A percentile compares a stretch with the other conserved stretches of the same genome.
These are phyloP conservation scores for Heterodera schachtii DNA, from an alignment of 1,140 invertebrate genomes.

Conservation along the genomic window DNA sequence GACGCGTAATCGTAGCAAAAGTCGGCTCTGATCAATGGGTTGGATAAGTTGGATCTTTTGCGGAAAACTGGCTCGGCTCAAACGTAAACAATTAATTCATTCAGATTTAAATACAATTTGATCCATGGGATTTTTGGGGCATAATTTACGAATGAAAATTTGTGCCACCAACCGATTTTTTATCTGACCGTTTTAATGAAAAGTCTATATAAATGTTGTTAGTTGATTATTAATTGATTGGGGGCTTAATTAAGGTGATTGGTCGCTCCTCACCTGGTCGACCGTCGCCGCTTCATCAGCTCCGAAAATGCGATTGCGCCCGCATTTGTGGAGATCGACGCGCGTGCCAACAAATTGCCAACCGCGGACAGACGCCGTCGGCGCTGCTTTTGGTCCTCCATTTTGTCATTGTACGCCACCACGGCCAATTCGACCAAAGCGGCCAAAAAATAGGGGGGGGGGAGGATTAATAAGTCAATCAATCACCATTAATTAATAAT, in stretches of 20 bases:
- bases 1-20: slow-evolving; percentile 35
- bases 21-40: slow-evolving; percentile 33
- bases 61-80: too few species aligned
- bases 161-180: too few species aligned
- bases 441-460: slow-evolving; percentile 23
- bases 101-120: too few species aligned
- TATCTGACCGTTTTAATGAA: too few species aligned
- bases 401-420: slow-evolving; percentile 64
- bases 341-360: slow-evolving; percentile 43
- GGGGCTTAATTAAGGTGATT: slow-evolving; percentile 1
- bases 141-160: too few species aligned
- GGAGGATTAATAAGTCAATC: too few species aligned
- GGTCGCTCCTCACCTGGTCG: slow-evolving; percentile 12
- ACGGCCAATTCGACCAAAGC: slow-evolving; percentile 57
- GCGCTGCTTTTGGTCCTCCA: slow-evolving; percentile 59
- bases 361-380: slow-evolving; percentile 50
- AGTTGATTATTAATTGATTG: background rate
- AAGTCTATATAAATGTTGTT: too few species aligned
- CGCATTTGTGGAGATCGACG: slow-evolving; percentile 25
- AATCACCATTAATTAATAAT: too few species aligned
- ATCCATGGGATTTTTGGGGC: too few species aligned
- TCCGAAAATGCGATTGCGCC: slow-evolving; percentile 22
- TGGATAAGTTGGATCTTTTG: background rate
- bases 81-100: too few species aligned
- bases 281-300: slow-evolving; percentile 41